phyloP scores from a whole-genome alignment of 2,888 invertebrate genomes.

The Parnassius orleans region DNA sequence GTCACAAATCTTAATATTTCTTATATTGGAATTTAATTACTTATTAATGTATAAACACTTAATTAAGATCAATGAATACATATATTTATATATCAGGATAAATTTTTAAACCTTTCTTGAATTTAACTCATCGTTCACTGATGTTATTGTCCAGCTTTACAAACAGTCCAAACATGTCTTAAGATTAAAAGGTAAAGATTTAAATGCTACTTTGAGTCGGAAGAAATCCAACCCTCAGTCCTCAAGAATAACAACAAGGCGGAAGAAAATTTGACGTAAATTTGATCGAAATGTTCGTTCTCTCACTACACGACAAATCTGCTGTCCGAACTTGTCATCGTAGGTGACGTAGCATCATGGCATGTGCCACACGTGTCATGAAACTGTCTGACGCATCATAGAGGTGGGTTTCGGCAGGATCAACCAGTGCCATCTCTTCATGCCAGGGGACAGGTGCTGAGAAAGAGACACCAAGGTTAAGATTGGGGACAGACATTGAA shows the following conservation, averaged over 20 bases:
- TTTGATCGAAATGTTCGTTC: not conserved
- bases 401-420: conserved; percentile 31
- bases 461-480: conserved; percentile 34
- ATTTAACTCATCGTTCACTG: not conserved
- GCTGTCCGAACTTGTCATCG: not conserved
- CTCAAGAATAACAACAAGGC: not conserved
- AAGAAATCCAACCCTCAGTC: not conserved
- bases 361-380: conserved; percentile 26
- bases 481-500: not conserved
- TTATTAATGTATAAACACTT: no score
- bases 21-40: no score
- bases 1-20: no score
- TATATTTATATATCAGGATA: no score
- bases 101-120: no score
- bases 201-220: not conserved
- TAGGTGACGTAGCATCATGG: not conserved
- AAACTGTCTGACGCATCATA: conserved; percentile 23
- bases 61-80: no score
- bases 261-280: not conserved
- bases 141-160: no score
- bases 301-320: conserved; percentile 1
- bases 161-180: not conserved
- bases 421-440: conserved; percentile 56
- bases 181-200: not conserved
- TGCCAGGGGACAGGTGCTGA: conserved; percentile 48